Base-by-base conservation (phyloP, 2,113 vertebrate species). In the Gambusia affinis region DNA sequence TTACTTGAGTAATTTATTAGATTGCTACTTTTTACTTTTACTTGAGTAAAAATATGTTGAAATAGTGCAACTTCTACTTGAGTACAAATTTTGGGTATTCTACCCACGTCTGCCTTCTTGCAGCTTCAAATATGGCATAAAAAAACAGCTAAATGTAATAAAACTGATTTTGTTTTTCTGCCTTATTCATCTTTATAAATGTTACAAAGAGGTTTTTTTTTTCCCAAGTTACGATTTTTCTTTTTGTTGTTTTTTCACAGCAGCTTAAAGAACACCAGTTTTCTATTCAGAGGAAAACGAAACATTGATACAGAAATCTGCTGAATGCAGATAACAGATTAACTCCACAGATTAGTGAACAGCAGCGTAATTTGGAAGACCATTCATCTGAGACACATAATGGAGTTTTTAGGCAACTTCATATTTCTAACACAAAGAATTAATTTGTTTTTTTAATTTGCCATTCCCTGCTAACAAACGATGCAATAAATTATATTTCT, bases 301-400 rank as follows among this genome's bases (percentile, higher is more conserved):
- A 10, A 57, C 51, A 57, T 22, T n/a, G 51, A 57, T 24, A 27
- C 15, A 63, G 61, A 63, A 63, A 63, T 30, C 28, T 63, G 61
- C 29, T 31, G 8, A 63, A 63, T 14, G 4, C 28, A 57, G 51
- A 57, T 57, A 63, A 63, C 27, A 63, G 27, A 30, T 63, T 63
- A 57, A 57, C 51, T 57, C 51, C 51, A 57, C 51, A 57, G 51
- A 57, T 57, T 57, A 57, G 51, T 57, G 51, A 57, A 57, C 51
- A 57, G 51, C 51, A 57, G 51, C 51, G 24, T 11, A 30, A 47
- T 47, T 19, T 47, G 14, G 14, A 22, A 63, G 5, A 63, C 12
- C 28, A 19, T 2, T 63, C 61, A 31, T 17, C 62, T 31, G 17
- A 64, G 29, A 64, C 31, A 31, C 30, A 64, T 64, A 22, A 57